Base-by-base conservation (phyloP, 2,797 vertebrate species). In the Onychomys torridus region DNA sequence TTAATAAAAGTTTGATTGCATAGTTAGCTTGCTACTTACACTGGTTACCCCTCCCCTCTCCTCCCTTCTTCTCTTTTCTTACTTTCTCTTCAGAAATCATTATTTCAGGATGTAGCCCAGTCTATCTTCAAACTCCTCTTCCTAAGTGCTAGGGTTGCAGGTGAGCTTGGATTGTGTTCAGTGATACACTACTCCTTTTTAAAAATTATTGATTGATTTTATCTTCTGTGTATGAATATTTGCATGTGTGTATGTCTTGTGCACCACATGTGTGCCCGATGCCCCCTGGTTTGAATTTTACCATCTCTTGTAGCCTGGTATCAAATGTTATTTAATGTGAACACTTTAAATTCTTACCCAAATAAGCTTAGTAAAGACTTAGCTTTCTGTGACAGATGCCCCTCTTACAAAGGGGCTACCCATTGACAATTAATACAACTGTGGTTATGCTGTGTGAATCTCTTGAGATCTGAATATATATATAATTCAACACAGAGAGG, bases 1-100 rank as follows among this genome's bases (percentile, higher is more conserved):
- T 97, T 97, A 98, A 98, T 98, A 97, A 97, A 98, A 90, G 9
- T 91, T 97, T 95, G 95, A 83, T 94, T 94, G 46, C 95, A 61
- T 34, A 89, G 84, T 94, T 97, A 94, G 43, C 82, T 96, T 96
- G 88, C 93, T 96, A 90, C 19, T 46, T 95, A 78, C 81, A 71
- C 55, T 86, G 52, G 14, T 52, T 21, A 12, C 40, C 21, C 3
- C 29, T 67, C 19, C 84, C 81, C 97, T 77, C 40, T 43, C 19
- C 17, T 25, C 6, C 57, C 13, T 59, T n/a, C 29, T 76, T 61
- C 29, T 76, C 17, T 63, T 90, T 19, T 40, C 55, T 25, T 65
- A 9, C 27, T 52, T 67, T 52, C 32, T 83, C 11, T 83, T 83
- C 55, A 75, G 52, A 21, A 73, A 59, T 73, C 37, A 59, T 29